phyloP scores from a whole-genome alignment of 2,797 vertebrate genomes.

The Bradypus variegatus region DNA sequence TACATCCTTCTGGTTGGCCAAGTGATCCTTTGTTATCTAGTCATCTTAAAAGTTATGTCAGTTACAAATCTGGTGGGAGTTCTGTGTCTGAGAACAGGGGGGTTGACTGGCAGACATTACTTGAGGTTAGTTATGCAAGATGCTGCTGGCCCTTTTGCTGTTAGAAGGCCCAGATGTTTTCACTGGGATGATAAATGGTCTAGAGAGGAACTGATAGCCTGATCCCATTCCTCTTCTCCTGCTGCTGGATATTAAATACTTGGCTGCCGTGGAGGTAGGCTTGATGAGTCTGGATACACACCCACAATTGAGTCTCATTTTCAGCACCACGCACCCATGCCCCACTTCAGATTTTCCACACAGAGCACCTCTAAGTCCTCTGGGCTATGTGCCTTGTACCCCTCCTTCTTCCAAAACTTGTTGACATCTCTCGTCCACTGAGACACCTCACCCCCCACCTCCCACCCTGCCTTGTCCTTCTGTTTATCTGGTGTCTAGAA shows the following conservation, averaged over 20 bases:
- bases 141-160: background rate
- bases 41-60: background rate
- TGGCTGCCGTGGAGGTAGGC: background rate
- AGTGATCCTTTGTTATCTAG: background rate
- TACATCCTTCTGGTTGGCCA: background rate
- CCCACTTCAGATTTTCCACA: background rate
- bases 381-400: background rate
- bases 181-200: background rate
- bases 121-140: background rate
- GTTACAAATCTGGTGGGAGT: background rate
- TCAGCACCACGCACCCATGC: background rate
- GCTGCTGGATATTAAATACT: background rate
- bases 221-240: background rate
- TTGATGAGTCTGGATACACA: background rate
- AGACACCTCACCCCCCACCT: background rate
- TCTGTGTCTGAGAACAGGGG: background rate
- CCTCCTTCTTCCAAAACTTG: background rate
- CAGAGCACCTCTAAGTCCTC: background rate
- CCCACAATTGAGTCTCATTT: background rate
- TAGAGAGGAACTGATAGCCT: background rate
- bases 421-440: background rate
- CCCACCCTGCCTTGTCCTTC: too few species aligned
- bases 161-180: background rate
- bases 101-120: background rate
- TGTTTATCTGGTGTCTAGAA: background rate